Base-by-base conservation (phyloP, 2,888 invertebrate genomes). In the Acanthococcus lagerstroemiae region DNA sequence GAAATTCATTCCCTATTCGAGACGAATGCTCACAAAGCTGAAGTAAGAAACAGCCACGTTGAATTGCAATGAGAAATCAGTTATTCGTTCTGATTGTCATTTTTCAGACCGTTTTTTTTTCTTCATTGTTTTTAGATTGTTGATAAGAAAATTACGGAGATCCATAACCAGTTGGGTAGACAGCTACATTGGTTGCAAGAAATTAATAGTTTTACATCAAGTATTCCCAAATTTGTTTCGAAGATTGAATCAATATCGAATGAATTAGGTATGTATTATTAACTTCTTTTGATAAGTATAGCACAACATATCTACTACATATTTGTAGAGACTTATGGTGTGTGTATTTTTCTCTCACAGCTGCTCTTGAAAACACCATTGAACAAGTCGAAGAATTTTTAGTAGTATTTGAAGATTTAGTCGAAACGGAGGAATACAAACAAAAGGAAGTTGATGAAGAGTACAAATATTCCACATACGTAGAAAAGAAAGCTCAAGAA, bases 361-460 rank as follows among this genome's bases (percentile, higher is more conserved):
- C 44, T 30, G 21, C 50, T 27, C 22, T 66, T 21, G 30, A 57
- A 37, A 56, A 50, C 24, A 17, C 27, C 12, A 48, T 48, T 19
- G 25, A 26, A n/a, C 46, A 57, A 4, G 44, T 56, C 15, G 66
- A 66, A 50, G 50, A 57, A 7, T 56, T 48, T 30, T 24, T 66
- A 4, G 50, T 56, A 1, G 19, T 56, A 6, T 56, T 87, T 68
- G 85, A 88, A 73, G 83, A 86, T 72, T 74, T 85, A 67, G 82
- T 87, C 15, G 87, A 88, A 72, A 81, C 81, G 69, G 79, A 83
- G 68, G 85, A 86, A 69, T 80, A 87, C 73, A 83, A 87, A 72
- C 84, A 82, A 72, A 82, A 83, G 76, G 86, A 87, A 74, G 74
- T 84, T 50, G 85, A 87, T 72, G 87, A 88, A 73, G 79, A 83